Evolutionary conservation across 2,888 invertebrate species (phyloP).

Genomic region (Catocala sponsa): DNA sequence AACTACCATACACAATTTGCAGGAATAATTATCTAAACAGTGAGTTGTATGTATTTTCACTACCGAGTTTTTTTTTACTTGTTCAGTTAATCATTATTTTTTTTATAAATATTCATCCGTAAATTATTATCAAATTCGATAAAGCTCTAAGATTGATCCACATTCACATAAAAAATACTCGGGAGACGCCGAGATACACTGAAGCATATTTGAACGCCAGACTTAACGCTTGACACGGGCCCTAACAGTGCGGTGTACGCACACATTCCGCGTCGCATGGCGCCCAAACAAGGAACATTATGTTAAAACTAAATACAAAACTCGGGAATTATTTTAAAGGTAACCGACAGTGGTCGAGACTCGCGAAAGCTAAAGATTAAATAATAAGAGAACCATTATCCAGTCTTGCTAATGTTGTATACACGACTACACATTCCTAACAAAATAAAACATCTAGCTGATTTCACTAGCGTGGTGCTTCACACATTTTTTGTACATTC

Average conservation of each 20-base stretch:
- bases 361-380: slow-evolving; percentile 52
- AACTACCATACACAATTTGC: slow-evolving; percentile 77
- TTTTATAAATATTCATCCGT: slow-evolving; percentile 82
- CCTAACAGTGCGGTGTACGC: slow-evolving; percentile 2
- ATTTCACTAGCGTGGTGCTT: slow-evolving; percentile 68
- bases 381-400: slow-evolving; percentile 56
- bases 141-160: slow-evolving; percentile 88
- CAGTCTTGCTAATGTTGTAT: slow-evolving; percentile 63
- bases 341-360: slow-evolving; percentile 42
- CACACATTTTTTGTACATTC: slow-evolving; percentile 79
- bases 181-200: slow-evolving; percentile 46
- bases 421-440: slow-evolving; percentile 64
- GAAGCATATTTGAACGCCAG: slow-evolving; percentile 52
- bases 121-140: slow-evolving; percentile 88
- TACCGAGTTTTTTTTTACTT: slow-evolving; percentile 58
- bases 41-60: slow-evolving; percentile 70
- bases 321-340: slow-evolving; percentile 40
- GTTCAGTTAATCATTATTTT: slow-evolving; percentile 55
- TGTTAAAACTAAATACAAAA: slow-evolving; percentile 46
- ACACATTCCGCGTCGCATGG: slow-evolving; percentile 8
- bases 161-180: slow-evolving; percentile 79
- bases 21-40: slow-evolving; percentile 78
- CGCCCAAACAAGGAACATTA: slow-evolving; percentile 56
- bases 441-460: slow-evolving; percentile 67
- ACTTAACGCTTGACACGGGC: slow-evolving; percentile 26